Conservation (phyloP, 1,140 invertebrate genomes). For the Drosophila grimshawi region DNA sequence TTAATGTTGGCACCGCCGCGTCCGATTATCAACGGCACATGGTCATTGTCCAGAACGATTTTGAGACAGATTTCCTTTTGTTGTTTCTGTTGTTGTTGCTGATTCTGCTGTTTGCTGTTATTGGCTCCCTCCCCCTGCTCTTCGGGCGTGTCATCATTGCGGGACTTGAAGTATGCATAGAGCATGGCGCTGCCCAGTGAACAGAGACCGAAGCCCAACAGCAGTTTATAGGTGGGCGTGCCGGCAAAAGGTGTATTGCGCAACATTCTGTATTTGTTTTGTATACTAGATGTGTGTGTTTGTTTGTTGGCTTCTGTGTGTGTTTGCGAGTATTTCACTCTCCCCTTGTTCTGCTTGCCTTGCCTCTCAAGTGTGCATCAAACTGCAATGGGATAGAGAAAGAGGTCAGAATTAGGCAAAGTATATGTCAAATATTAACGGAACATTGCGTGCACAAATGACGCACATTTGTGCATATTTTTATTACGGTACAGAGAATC, state of each 20-base stretch:
- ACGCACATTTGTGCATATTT: not conserved
- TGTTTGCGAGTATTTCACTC: not conserved
- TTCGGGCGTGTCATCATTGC: constrained; percentile 67
- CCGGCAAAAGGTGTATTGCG: constrained; percentile 65
- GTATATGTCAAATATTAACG: constrained; percentile 6
- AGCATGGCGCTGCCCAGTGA: constrained; percentile 81
- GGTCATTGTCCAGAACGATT: constrained; percentile 76
- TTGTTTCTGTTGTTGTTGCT: constrained; percentile 18
- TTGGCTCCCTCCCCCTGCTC: not conserved
- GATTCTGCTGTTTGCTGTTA: constrained; percentile 1
- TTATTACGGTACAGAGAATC: constrained; percentile 9
- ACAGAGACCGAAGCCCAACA: constrained; percentile 80
- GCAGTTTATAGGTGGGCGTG: constrained; percentile 77
- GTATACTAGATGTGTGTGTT: constrained; percentile 2
- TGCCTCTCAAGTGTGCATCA: not conserved
- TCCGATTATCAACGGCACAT: constrained; percentile 86
- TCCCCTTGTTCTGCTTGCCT: not conserved
- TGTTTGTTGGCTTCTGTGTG: not conserved
- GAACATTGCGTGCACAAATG: constrained; percentile 10
- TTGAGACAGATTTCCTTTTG: constrained; percentile 71
- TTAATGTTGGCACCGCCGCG: constrained; percentile 89
- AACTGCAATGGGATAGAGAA: constrained; percentile 30
- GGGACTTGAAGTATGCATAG: constrained; percentile 79
- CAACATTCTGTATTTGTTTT: constrained; percentile 66
- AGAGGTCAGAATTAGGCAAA: constrained; percentile 16